phyloP scores from a whole-genome alignment of 2,888 invertebrate species.

The Tipula vernalis region DNA sequence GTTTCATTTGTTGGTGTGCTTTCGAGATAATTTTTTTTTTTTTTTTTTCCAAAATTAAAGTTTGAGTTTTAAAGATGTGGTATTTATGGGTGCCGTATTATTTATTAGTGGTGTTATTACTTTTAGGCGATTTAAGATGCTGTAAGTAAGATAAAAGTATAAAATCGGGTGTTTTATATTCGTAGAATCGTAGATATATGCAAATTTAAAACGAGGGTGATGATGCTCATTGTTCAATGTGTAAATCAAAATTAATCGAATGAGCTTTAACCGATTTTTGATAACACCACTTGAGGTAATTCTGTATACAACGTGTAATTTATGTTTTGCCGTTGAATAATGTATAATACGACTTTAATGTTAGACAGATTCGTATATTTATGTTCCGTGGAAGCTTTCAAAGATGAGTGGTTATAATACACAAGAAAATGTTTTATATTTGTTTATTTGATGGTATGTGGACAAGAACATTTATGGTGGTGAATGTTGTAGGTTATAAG shows the following conservation, averaged over 20 bases:
- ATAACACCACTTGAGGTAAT: too few relatives aligned
- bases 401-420: too few relatives aligned
- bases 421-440: too few relatives aligned
- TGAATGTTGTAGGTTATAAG: too few relatives aligned
- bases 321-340: too few relatives aligned
- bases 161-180: neutral
- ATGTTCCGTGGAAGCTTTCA: too few relatives aligned
- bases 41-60: neutral
- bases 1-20: neutral
- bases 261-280: neutral
- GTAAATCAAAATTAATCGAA: neutral
- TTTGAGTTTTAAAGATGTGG: neutral
- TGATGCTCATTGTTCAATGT: neutral
- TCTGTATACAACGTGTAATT: too few relatives aligned
- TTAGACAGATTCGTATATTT: too few relatives aligned
- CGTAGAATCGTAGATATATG: neutral
- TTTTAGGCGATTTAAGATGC: neutral
- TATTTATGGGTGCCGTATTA: neutral
- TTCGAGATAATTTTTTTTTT: neutral
- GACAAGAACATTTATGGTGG: too few relatives aligned
- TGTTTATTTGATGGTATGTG: too few relatives aligned
- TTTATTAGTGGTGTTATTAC: neutral
- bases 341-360: too few relatives aligned
- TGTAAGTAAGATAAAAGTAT: neutral
- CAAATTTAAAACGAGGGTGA: neutral